A percentile compares a stretch with the other conserved stretches of the same genome.
These are phyloP conservation scores for Palloptera scutellata DNA, from an alignment of 2,888 invertebrate genomes.

Conservation along the genomic window DNA sequence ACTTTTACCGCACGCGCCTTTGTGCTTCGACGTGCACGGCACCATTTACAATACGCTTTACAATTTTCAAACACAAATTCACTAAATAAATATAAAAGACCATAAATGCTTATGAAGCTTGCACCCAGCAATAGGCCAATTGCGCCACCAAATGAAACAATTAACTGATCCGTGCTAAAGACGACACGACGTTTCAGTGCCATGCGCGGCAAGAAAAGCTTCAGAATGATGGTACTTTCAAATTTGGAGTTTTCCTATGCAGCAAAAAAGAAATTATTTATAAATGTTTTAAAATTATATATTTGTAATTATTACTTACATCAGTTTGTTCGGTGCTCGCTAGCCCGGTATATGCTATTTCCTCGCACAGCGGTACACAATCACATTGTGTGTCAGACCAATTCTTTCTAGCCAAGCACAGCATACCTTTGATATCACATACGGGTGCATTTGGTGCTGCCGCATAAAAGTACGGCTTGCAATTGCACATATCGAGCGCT, in stretches of 20 bases:
- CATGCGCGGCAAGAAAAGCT: constrained; percentile 53
- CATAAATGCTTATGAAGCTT: constrained; percentile 57
- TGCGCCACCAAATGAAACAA: constrained; percentile 61
- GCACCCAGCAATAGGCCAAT: constrained; percentile 62
- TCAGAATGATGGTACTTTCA: constrained; percentile 48
- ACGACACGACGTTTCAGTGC: constrained; percentile 55
- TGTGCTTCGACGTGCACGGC: constrained; percentile 10
- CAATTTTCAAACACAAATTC: constrained; percentile 34
- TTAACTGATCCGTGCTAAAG: constrained; percentile 59
- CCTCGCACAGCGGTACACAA: constrained; percentile 53
- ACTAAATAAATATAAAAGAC: constrained; percentile 43
- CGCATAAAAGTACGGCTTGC: constrained; percentile 59
- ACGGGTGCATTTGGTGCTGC: constrained; percentile 45
- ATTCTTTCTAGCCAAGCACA: constrained; percentile 48
- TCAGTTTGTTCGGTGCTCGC: constrained; percentile 44
- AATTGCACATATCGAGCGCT: constrained; percentile 53
- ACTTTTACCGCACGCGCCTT: constrained; percentile 16
- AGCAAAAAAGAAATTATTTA: not conserved
- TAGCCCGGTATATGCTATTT: constrained; percentile 45
- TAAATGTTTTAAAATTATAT: not conserved
- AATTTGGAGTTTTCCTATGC: constrained; percentile 39
- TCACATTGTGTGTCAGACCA: constrained; percentile 51
- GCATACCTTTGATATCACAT: constrained; percentile 53
- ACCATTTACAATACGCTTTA: constrained; percentile 2
- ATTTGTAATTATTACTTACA: constrained; percentile 42